Evolutionary conservation across 2,888 invertebrate species (phyloP).

Genomic region (Ophion costatus): DNA sequence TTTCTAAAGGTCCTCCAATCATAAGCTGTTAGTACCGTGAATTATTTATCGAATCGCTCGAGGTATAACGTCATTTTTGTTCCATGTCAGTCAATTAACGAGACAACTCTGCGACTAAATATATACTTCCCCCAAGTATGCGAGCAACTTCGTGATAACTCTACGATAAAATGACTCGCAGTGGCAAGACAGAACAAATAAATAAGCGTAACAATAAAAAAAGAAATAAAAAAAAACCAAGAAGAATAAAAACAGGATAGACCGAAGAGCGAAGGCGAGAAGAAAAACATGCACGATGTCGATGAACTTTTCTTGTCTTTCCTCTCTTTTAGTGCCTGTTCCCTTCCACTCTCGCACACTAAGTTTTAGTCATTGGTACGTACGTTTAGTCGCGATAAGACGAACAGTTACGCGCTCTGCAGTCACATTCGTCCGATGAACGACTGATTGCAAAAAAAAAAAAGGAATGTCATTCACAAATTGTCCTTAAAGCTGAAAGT

Average conservation of each 20-base stretch:
- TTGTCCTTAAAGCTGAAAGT: conserved; percentile 2
- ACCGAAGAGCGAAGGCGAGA: conserved; percentile 9
- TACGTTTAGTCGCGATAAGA: conserved; percentile 55
- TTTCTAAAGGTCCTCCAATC: background rate
- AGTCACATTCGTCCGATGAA: conserved; percentile 44
- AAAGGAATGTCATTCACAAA: background rate
- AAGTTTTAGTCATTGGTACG: conserved; percentile 55
- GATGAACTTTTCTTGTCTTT: conserved; percentile 66
- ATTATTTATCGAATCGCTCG: conserved; percentile 63
- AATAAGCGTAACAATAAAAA: conserved; percentile 20
- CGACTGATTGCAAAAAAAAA: conserved; percentile 11
- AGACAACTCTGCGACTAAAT: conserved; percentile 58
- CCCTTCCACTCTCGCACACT: conserved; percentile 56
- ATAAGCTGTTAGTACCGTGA: background rate
- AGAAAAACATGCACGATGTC: conserved; percentile 22
- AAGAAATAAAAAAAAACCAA: conserved; percentile 12
- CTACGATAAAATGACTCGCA: conserved; percentile 44
- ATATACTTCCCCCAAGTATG: conserved; percentile 42
- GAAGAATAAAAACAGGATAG: conserved; percentile 14
- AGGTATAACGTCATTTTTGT: conserved; percentile 57
- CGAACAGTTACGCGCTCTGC: conserved; percentile 42
- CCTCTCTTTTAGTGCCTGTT: conserved; percentile 50
- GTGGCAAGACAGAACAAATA: background rate
- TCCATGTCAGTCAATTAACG: conserved; percentile 70
- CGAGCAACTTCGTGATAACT: conserved; percentile 57